phyloP scores from a whole-genome alignment of 2,113 vertebrate genomes.

The Lutjanus erythropterus region DNA sequence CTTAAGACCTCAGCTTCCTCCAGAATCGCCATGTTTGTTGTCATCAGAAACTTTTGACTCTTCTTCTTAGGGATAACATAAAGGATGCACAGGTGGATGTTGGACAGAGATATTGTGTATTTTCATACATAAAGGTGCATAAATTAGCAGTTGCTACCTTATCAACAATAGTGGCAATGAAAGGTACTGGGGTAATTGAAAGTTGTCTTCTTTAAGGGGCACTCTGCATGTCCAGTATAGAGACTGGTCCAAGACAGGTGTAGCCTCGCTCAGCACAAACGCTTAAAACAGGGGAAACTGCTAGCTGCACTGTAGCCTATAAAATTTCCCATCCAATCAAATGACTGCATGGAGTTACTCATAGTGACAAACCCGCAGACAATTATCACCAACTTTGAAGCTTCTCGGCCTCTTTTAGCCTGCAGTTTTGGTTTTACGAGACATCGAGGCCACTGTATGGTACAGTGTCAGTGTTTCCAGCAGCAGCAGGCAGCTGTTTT shows the following conservation, averaged over 20 bases:
- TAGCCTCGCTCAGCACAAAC: background rate
- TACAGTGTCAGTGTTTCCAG: background rate
- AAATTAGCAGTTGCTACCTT: background rate
- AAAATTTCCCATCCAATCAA: too few species aligned
- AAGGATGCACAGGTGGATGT: too few species aligned
- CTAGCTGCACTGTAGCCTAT: too few species aligned
- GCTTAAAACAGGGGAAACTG: background rate
- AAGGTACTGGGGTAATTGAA: background rate
- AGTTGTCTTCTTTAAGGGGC: background rate
- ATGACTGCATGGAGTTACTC: background rate
- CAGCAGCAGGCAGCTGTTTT: background rate
- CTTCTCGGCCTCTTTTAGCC: background rate
- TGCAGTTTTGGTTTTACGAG: background rate
- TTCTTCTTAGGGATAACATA: too few species aligned
- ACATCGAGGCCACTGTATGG: background rate
- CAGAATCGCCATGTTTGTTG: too few species aligned
- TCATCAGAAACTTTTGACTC: too few species aligned
- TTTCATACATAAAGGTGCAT: too few species aligned
- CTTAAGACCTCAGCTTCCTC: too few species aligned
- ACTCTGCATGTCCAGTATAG: background rate
- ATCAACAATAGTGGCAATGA: constrained; percentile 1
- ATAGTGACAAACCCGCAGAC: background rate
- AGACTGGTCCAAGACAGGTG: background rate
- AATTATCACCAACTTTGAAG: background rate
- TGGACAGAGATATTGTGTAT: too few species aligned